Conservation (phyloP, 2,797 vertebrate genomes). For the Chrosomus eos region DNA sequence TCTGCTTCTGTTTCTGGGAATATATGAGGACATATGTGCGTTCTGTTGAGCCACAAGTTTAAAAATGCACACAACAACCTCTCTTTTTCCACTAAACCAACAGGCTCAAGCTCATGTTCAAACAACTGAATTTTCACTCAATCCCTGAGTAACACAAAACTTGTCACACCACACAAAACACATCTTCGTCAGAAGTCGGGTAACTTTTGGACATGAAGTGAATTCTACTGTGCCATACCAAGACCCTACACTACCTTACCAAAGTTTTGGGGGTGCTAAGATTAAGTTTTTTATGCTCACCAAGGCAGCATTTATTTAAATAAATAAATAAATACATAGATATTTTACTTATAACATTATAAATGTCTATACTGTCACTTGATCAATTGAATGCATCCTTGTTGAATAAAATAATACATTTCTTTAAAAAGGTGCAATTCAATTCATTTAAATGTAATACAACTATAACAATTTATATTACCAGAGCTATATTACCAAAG, state of each 20-base stretch:
- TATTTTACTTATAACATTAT: neutral
- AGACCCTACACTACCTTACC: neutral
- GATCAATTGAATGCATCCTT: neutral
- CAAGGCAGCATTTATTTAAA: neutral
- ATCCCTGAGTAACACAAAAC: neutral
- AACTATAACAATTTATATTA: neutral
- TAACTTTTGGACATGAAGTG: neutral
- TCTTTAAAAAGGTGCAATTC: too few species aligned
- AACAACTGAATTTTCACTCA: neutral
- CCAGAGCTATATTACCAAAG: neutral
- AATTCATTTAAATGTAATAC: neutral
- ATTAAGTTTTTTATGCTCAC: neutral
- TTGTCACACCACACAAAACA: neutral
- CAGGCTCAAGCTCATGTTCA: neutral
- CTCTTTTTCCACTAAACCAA: neutral
- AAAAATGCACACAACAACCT: neutral
- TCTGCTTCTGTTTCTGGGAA: slow-evolving; percentile 38
- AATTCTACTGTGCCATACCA: neutral
- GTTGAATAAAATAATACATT: too few species aligned
- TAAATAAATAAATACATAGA: too few species aligned
- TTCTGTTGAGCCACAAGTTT: slow-evolving; percentile 18
- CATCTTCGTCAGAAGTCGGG: neutral
- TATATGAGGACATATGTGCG: neutral
- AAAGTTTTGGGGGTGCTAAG: neutral
- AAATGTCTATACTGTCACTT: neutral